Conservation (phyloP, 1,140 invertebrate genomes). For the Globodera rostochiensis region DNA sequence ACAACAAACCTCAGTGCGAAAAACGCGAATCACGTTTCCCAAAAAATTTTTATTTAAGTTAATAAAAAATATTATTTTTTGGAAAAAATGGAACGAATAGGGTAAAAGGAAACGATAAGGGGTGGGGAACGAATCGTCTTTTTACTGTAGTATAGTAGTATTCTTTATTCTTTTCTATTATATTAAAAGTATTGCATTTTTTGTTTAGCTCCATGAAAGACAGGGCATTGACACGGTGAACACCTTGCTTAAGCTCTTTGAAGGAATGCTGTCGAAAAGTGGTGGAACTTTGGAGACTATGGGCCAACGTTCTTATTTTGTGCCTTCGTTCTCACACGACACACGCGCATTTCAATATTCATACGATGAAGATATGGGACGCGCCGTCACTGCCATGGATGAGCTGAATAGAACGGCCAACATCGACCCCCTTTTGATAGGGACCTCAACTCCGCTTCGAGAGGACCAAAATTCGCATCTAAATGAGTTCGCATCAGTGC, state of each 20-base stretch:
- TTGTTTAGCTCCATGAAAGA: constrained; percentile 35
- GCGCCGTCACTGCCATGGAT: not conserved
- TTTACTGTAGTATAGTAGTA: not conserved
- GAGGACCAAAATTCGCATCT: constrained; percentile 3
- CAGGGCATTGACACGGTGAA: constrained; percentile 38
- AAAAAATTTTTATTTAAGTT: too few relatives aligned
- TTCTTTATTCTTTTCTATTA: not conserved
- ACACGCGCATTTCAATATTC: not conserved
- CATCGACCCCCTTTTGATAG: constrained; percentile 4
- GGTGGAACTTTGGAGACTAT: not conserved
- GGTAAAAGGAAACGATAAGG: too few relatives aligned
- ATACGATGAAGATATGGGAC: constrained; percentile 4
- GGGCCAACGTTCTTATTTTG: not conserved
- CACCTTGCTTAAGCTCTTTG: constrained; percentile 32
- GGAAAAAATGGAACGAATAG: too few relatives aligned
- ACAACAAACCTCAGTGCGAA: too few relatives aligned
- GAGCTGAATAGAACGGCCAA: constrained; percentile 14
- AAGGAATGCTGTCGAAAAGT: constrained; percentile 17
- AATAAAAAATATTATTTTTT: too few relatives aligned
- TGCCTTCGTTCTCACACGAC: not conserved
- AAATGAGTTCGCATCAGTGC: not conserved
- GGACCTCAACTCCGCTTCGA: constrained; percentile 11
- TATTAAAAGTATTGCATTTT: not conserved
- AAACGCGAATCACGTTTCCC: too few relatives aligned
- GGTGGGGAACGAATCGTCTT: too few relatives aligned